A percentile compares a stretch with the other conserved stretches of the same genome.
Evolutionary conservation across 53 echinoderm and acorn worm genomes (phyloP).

Genomic region (Holothuria leucospilota): DNA sequence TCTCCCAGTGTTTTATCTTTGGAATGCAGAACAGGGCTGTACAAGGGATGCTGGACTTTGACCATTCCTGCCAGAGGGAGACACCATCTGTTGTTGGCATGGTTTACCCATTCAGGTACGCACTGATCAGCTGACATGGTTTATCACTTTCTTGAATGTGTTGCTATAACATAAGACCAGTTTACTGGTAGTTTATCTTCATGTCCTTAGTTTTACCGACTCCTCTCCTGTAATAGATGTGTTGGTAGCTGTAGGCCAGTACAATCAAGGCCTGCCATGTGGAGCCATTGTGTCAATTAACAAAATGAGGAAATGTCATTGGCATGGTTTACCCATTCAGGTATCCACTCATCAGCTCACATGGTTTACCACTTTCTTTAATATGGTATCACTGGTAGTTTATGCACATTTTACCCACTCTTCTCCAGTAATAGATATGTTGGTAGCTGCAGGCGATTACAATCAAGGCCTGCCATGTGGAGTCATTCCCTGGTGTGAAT

Average conservation of each 20-base stretch:
- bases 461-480: no score
- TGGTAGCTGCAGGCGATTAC: background rate
- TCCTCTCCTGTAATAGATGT: background rate
- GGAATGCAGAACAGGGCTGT: constrained; percentile 97
- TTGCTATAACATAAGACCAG: background rate
- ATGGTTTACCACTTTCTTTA: background rate
- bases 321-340: constrained; percentile 98
- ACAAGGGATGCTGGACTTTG: constrained; percentile 99
- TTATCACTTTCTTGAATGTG: background rate
- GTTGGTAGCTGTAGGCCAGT: background rate
- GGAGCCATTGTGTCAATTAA: no score
- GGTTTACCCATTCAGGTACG: constrained; percentile 97
- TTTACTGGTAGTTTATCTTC: background rate
- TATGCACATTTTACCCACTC: background rate
- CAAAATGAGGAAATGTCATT: background rate
- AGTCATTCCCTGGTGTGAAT: no score
- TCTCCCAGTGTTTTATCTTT: constrained; percentile 79
- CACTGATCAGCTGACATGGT: background rate
- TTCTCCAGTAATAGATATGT: background rate
- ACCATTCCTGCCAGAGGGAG: constrained; percentile 88
- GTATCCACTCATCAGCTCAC: constrained; percentile 20
- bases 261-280: no score
- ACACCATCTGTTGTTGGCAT: constrained; percentile 93
- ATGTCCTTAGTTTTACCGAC: background rate
- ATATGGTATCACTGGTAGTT: background rate